Conservation (phyloP, 2,888 invertebrate genomes). For the Anaspis maculata region DNA sequence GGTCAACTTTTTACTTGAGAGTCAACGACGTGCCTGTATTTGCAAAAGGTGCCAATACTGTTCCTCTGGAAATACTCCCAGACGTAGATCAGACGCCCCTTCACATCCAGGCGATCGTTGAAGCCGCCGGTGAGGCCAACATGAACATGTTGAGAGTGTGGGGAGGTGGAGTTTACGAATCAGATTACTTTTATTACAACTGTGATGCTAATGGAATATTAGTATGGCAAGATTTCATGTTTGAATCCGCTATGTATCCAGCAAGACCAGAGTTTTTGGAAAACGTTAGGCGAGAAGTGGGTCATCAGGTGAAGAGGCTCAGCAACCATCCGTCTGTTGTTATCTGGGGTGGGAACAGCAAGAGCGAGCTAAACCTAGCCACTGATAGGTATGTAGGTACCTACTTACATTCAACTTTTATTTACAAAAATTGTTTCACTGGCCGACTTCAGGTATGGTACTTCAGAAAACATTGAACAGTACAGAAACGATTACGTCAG, state of each 20-base stretch:
- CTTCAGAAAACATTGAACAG: constrained; percentile 22
- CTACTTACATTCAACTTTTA: no score
- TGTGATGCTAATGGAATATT: constrained; percentile 86
- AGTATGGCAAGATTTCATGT: constrained; percentile 98
- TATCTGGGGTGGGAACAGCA: background rate
- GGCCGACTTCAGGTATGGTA: constrained; percentile 30
- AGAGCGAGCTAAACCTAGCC: no score
- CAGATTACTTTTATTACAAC: constrained; percentile 76
- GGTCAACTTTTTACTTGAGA: constrained; percentile 75
- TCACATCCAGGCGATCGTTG: constrained; percentile 55
- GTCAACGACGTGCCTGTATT: constrained; percentile 81
- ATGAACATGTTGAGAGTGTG: constrained; percentile 93
- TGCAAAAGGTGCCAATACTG: constrained; percentile 92
- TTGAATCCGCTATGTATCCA: constrained; percentile 94
- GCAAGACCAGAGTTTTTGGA: constrained; percentile 58
- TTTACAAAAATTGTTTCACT: no score
- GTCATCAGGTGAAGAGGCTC: background rate
- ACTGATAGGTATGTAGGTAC: no score
- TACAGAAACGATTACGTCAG: constrained; percentile 64
- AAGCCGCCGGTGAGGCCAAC: constrained; percentile 64
- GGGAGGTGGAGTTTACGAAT: constrained; percentile 95
- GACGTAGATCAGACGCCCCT: constrained; percentile 55
- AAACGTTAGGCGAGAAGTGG: background rate
- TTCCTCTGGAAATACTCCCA: constrained; percentile 78
- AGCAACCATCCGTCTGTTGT: background rate